Evolutionary conservation across 2,888 invertebrate species (phyloP).

Genomic region (Dinocampus coccinellae): DNA sequence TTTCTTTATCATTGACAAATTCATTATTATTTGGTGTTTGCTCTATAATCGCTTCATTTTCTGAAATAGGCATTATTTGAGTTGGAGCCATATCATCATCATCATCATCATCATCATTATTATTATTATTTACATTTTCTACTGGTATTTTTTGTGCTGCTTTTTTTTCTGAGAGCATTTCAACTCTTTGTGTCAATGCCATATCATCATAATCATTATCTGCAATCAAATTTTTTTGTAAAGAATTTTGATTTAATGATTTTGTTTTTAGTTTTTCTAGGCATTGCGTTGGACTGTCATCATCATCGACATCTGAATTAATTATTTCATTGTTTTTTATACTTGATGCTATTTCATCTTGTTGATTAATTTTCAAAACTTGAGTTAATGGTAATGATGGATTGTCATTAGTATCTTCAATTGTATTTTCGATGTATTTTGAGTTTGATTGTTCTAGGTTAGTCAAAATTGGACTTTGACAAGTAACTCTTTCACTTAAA

Average conservation of each 20-base stretch:
- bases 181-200: neutral
- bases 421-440: constrained; percentile 2
- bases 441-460: constrained; percentile 19
- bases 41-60: neutral
- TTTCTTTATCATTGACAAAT: neutral
- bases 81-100: constrained; percentile 16
- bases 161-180: too few species aligned
- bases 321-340: neutral
- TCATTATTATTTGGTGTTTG: neutral
- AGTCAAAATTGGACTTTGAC: constrained; percentile 27
- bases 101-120: neutral
- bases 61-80: constrained; percentile 11
- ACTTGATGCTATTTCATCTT: neutral
- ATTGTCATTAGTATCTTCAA: constrained; percentile 30
- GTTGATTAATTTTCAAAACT: too few species aligned
- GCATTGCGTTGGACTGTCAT: neutral
- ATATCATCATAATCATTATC: constrained; percentile 20
- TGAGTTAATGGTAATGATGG: constrained; percentile 23
- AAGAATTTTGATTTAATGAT: too few species aligned
- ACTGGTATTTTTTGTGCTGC: too few species aligned
- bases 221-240: too few species aligned
- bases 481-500: constrained; percentile 32
- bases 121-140: too few species aligned
- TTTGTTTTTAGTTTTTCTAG: neutral
- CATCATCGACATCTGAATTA: neutral